Percentiles rank a stretch among this genome's conserved stretches.
phyloP scores from a whole-genome alignment of 2,797 vertebrate species.

The Graptemys geographica region DNA sequence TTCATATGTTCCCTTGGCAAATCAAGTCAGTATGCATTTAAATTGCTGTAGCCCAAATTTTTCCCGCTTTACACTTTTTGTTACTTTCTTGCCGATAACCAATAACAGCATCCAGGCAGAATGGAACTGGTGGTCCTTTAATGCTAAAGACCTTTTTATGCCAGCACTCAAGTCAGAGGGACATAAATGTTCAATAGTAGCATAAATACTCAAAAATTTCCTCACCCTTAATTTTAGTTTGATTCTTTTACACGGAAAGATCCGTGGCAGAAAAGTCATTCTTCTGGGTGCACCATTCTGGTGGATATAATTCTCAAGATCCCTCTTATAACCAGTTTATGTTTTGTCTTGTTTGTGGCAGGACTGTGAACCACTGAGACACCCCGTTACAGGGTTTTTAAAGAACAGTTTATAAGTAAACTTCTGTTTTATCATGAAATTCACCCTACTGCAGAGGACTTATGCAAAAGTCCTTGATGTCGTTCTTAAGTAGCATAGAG shows the following conservation, averaged over 20 bases:
- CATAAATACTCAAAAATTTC: slow-evolving; percentile 60
- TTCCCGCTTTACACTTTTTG: not conserved
- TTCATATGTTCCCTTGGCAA: not conserved
- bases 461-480: not conserved
- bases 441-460: not conserved
- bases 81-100: not conserved
- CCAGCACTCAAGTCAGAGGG: not conserved
- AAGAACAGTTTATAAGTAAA: not conserved
- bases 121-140: not conserved
- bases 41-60: not conserved
- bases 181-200: slow-evolving; percentile 53
- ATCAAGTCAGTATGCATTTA: not conserved
- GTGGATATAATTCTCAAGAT: not conserved
- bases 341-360: not conserved
- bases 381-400: not conserved
- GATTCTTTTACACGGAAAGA: slow-evolving; percentile 52
- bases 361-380: not conserved
- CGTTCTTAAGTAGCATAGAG: not conserved
- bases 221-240: slow-evolving; percentile 51
- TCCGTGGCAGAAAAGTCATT: slow-evolving; percentile 26
- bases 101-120: not conserved
- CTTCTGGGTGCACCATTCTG: not conserved
- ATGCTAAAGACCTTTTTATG: slow-evolving; percentile 18
- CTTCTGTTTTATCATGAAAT: not conserved
- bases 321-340: not conserved